Evolutionary conservation across 1,140 invertebrate genomes (phyloP), one percentile per base, ranked within the genome.

Genomic region (Tetranychus cinnabarinus): DNA sequence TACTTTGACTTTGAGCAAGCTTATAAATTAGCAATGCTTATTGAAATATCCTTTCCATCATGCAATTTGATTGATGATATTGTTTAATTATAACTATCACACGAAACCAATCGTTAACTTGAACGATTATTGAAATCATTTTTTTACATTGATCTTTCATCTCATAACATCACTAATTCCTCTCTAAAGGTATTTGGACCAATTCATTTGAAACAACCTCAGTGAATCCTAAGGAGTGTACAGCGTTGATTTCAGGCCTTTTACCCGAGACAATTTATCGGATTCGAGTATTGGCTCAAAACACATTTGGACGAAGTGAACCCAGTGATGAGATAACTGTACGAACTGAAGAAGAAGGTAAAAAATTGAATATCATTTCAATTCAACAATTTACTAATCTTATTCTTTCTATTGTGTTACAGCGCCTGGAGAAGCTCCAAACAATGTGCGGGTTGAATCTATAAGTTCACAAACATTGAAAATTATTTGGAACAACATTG

Each of bases 261-360:
- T 80, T 82, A 59, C 89, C 90, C 1, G 83, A 88, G 1, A 87
- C 83, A 59, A 81, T 81, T n/a, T 96, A 93, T 74, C 83, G 90
- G 68, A 78, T 93, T 63, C 77, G 88, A 65, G 82, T 93, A 64
- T 80, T 88, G 65, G 89, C 89, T 1, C 84, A 88, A 71, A 77
- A 77, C 66, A 68, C 70, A 3, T 67, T 76, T 0, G 76, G 76
- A 7, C 77, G 83, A 62, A 89, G 88, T 66, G 82, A 86, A 69
- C 84, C 86, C 2, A 89, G 86, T 67, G 82, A 86, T 68, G 79
- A 84, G 50, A 79, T 87, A 15, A 81, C 83, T 73, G 81, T 85
- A 2, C 83, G 79, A 39, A 88, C 85, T n/a, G 76, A 82, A 65
- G 86, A 89, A 76, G 85, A 88, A 79, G 84, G 65, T 65, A 61